Conservation (phyloP, 2,797 vertebrate species). For the Xiphophorus birchmanni region DNA sequence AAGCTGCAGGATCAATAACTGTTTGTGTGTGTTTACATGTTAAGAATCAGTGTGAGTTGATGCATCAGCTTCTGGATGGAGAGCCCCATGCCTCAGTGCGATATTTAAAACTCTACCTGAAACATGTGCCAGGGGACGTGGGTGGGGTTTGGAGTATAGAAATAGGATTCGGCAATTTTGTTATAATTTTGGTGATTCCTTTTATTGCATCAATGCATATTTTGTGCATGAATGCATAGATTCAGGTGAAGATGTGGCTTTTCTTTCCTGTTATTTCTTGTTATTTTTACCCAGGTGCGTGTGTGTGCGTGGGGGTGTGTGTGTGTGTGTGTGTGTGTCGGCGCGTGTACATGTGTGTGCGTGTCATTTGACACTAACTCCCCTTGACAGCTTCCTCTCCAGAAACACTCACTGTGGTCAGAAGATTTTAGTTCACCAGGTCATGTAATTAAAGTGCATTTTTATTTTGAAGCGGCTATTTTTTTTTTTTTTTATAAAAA, state of each 20-base stretch:
- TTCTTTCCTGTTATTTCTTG: neutral
- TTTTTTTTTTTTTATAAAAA: too few relatives aligned
- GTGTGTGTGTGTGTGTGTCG: neutral
- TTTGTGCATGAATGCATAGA: neutral
- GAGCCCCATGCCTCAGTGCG: neutral
- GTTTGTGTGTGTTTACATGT: neutral
- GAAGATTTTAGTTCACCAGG: slow-evolving; percentile 6
- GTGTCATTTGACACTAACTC: slow-evolving; percentile 12
- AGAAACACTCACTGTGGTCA: slow-evolving; percentile 25
- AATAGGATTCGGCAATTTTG: neutral
- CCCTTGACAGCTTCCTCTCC: slow-evolving; percentile 23
- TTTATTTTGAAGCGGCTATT: neutral
- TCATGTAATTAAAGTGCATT: slow-evolving; percentile 23
- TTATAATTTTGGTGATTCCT: neutral
- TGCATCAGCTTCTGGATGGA: neutral
- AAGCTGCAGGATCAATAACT: neutral
- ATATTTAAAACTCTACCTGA: neutral
- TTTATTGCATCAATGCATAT: neutral
- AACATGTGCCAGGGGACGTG: neutral
- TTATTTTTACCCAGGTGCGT: slow-evolving; percentile 8
- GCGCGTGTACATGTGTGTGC: neutral
- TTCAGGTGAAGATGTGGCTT: neutral
- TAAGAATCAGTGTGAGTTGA: neutral
- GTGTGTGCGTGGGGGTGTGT: neutral
- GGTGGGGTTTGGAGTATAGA: neutral